phyloP scores from a whole-genome alignment of 2,797 vertebrate species.

The Triplophysa bombifrons region DNA sequence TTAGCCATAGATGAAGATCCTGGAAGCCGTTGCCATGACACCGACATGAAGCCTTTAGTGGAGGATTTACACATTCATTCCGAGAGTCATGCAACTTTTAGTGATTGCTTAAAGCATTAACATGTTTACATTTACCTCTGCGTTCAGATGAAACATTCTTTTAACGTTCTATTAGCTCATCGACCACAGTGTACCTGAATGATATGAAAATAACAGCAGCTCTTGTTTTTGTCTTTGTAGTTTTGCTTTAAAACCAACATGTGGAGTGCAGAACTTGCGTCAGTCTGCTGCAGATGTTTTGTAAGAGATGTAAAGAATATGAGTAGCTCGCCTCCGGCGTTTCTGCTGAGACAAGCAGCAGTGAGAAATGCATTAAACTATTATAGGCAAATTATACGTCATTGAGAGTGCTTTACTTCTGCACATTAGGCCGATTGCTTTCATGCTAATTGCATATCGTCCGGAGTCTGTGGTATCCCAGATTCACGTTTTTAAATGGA shows the following conservation, averaged over 20 bases:
- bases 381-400: background rate
- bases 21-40: background rate
- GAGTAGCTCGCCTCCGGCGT: background rate
- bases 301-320: background rate
- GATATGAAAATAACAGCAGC: background rate
- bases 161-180: background rate
- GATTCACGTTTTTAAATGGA: background rate
- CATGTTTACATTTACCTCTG: no score
- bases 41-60: background rate
- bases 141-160: background rate
- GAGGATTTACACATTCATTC: background rate
- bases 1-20: conserved; percentile 17
- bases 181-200: background rate
- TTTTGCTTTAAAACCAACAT: background rate
- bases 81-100: background rate
- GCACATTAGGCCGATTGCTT: background rate
- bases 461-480: background rate
- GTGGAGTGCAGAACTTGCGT: background rate
- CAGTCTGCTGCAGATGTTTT: conserved; percentile 4
- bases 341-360: conserved; percentile 1
- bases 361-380: background rate
- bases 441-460: background rate
- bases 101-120: background rate
- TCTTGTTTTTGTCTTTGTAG: background rate
- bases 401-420: background rate